phyloP scores from a whole-genome alignment of 1,140 invertebrate species.

The Aphis gossypii region DNA sequence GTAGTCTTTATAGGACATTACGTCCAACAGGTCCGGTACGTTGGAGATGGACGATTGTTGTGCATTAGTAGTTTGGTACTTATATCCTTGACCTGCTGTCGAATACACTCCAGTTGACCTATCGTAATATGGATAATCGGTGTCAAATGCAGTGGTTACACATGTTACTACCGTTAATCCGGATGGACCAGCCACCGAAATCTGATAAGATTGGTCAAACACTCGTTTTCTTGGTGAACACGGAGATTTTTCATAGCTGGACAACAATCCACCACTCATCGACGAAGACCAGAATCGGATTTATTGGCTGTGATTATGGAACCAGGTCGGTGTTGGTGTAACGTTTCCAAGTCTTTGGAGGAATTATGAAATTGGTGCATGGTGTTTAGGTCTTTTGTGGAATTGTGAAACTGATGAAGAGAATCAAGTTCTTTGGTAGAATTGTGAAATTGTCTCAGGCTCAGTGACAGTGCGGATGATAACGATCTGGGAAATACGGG shows the following conservation, averaged over 20 bases:
- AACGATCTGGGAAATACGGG: conserved; percentile 59
- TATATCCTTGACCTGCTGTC: conserved; percentile 69
- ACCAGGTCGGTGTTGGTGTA: not conserved
- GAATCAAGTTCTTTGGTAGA: not conserved
- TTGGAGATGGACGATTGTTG: conserved; percentile 65
- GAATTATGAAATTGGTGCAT: conserved; percentile 20
- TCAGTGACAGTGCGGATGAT: conserved; percentile 62
- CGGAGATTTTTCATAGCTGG: conserved; percentile 82
- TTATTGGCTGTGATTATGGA: conserved; percentile 64
- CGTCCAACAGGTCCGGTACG: conserved; percentile 71
- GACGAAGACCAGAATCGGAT: conserved; percentile 86
- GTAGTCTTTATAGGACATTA: conserved; percentile 66
- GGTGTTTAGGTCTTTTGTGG: not conserved
- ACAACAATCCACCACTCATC: conserved; percentile 76
- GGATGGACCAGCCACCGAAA: conserved; percentile 42
- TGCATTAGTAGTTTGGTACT: conserved; percentile 60
- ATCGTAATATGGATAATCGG: conserved; percentile 65
- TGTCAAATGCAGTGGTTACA: conserved; percentile 22
- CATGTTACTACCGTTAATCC: conserved; percentile 6
- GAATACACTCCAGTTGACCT: conserved; percentile 76
- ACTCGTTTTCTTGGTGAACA: conserved; percentile 70
- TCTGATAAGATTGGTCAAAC: conserved; percentile 53
- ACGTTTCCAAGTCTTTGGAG: not conserved
- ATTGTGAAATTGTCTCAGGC: conserved; percentile 41
- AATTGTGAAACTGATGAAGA: conserved; percentile 24